phyloP scores from a whole-genome alignment of 2,888 invertebrate genomes.

The Euplexia lucipara region DNA sequence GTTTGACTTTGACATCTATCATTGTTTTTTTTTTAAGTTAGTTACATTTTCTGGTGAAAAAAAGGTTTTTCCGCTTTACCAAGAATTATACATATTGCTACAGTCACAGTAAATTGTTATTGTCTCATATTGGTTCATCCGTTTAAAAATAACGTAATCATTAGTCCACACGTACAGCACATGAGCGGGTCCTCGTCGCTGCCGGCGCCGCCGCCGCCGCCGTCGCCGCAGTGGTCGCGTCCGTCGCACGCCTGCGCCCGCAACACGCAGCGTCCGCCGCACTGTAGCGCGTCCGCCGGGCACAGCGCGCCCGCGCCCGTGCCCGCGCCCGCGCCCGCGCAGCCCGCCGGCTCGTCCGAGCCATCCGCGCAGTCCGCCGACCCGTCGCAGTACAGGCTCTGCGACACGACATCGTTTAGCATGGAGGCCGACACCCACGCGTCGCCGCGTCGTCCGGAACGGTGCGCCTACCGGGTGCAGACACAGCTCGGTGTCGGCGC shows the following conservation, averaged over 20 bases:
- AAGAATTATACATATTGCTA: too few relatives aligned
- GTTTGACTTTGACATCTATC: too few relatives aligned
- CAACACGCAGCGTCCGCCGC: conserved; percentile 64
- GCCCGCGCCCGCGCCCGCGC: conserved; percentile 65
- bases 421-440: too few relatives aligned
- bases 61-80: too few relatives aligned
- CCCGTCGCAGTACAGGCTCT: conserved; percentile 92
- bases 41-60: too few relatives aligned
- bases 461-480: conserved; percentile 71
- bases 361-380: conserved; percentile 93
- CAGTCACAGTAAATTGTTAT: too few relatives aligned
- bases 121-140: too few relatives aligned
- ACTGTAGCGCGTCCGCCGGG: conserved; percentile 52
- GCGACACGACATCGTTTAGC: too few relatives aligned
- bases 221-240: conserved; percentile 93
- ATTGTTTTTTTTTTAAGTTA: too few relatives aligned
- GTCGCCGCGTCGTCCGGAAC: too few relatives aligned
- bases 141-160: too few relatives aligned
- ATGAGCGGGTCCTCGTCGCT: conserved; percentile 92
- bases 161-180: conserved; percentile 83
- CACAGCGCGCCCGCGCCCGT: conserved; percentile 54
- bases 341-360: conserved; percentile 92
- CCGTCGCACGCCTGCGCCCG: conserved; percentile 93
- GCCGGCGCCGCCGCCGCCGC: conserved; percentile 90
- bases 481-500: conserved; percentile 72